Base-by-base conservation (phyloP, 2,113 vertebrate genomes). In the Triplophysa rosa region DNA sequence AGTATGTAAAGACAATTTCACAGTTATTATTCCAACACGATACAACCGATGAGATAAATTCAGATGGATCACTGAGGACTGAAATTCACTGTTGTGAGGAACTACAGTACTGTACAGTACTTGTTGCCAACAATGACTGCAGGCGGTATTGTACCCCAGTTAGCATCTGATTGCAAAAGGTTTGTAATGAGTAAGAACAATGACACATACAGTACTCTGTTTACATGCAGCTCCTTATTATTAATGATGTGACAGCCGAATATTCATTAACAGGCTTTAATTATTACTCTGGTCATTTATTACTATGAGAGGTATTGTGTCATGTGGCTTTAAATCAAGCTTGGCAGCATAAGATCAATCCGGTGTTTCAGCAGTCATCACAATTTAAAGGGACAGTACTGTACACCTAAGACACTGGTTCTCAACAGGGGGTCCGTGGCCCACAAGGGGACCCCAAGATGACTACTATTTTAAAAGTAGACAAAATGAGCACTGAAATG, bases 41-140 rank as follows among this genome's bases (percentile, higher is more conserved):
- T 86, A 23, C 84, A 88, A 86, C 79, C 72, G 67, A 76, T 71
- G 74, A 54, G 80, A 65, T 85, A 33, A 75, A 73, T 81, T 83
- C 65, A 67, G 66, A 82, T 79, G 77, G 73, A 75, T 69, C 78
- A 72, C 75, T 8, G 68, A 86, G 86, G 85, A 68, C 74, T 73
- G 67, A 47, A 61, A 79, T 85, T 84, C 71, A 61, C 16, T 65
- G 78, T 81, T 80, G 73, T 87, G 84, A 87, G 81, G 80, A 65
- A 84, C 87, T 33, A 40, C 85, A 70, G 80, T 77, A 66, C 78
- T 54, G 42, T n/a, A 37, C 33, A 21, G 63, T 74, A 74, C 83
- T 72, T 80, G 79, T 83, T 87, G 49, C 26, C 40, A 61, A 76
- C 52, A 19, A 8, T 75, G 58, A 79, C 63, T 64, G 14, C 11